Percentiles rank a stretch among this genome's conserved stretches.
phyloP scores from a whole-genome alignment of 1,140 invertebrate species.

The Pseudoatta argentina region DNA sequence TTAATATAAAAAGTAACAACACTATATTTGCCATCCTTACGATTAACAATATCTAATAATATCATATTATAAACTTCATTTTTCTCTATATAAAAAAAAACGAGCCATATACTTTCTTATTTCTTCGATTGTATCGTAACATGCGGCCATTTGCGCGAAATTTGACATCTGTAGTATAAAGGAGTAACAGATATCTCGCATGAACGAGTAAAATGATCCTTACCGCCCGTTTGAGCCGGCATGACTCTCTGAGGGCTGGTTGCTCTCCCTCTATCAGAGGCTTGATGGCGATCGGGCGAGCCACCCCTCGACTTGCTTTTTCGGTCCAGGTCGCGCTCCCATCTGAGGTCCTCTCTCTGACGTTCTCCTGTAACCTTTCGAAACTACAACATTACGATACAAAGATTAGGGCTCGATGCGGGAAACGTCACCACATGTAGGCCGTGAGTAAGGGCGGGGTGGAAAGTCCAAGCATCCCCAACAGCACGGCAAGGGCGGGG shows the following conservation, averaged over 20 bases:
- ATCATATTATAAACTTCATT: background rate
- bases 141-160: background rate
- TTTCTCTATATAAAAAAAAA: background rate
- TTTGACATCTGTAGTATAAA: background rate
- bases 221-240: conserved; percentile 34
- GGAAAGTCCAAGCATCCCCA: conserved; percentile 40
- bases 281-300: conserved; percentile 82
- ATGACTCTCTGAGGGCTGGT: conserved; percentile 81
- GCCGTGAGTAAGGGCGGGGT: conserved; percentile 47
- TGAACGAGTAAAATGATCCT: conserved; percentile 54
- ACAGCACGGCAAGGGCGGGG: conserved; percentile 46
- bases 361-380: conserved; percentile 87
- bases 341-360: conserved; percentile 83
- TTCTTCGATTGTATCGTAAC: background rate
- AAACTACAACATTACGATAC: conserved; percentile 86
- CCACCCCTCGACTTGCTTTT: conserved; percentile 85
- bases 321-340: conserved; percentile 86
- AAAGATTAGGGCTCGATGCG: conserved; percentile 82
- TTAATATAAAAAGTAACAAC: too few relatives aligned
- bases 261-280: conserved; percentile 75
- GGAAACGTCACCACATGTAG: conserved; percentile 82
- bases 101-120: background rate
- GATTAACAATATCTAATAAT: background rate
- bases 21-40: too few relatives aligned
- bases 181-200: conserved; percentile 17